Conservation (phyloP, 2,888 invertebrate genomes). For the Pyralis farinalis region DNA sequence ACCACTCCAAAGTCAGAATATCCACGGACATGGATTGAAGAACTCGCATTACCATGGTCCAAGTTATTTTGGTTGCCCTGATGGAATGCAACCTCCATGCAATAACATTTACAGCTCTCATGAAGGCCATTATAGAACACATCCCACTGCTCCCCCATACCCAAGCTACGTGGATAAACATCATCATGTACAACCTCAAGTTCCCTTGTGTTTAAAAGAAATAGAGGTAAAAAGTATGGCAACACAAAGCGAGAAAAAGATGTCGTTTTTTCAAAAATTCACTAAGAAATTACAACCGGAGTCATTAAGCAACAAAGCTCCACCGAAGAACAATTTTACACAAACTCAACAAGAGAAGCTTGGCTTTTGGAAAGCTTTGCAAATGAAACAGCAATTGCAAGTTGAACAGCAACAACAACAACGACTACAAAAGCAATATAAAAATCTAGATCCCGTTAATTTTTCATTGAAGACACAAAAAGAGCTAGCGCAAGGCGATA, state of each 20-base stretch:
- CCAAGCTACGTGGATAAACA: conserved; percentile 29
- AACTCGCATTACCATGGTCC: conserved; percentile 3
- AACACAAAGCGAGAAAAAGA: conserved; percentile 62
- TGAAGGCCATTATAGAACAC: conserved; percentile 21
- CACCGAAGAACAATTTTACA: conserved; percentile 30
- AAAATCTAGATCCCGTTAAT: conserved; percentile 30
- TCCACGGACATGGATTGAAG: conserved; percentile 6
- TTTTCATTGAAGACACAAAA: conserved; percentile 48
- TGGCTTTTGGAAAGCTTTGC: conserved; percentile 44
- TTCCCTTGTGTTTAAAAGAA: conserved; percentile 62
- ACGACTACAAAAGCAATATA: conserved; percentile 21
- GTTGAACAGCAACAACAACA: neutral
- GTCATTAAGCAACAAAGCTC: conserved; percentile 8
- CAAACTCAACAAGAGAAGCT: conserved; percentile 30
- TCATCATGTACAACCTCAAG: conserved; percentile 36
- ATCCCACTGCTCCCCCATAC: conserved; percentile 25
- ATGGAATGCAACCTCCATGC: conserved; percentile 1
- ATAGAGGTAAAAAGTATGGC: conserved; percentile 67
- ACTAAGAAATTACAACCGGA: conserved; percentile 40
- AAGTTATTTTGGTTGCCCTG: conserved; percentile 8
- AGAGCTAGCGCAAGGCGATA: conserved; percentile 47
- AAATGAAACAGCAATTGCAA: conserved; percentile 32
- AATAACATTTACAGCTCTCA: conserved; percentile 9
- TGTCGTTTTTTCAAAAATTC: conserved; percentile 53
- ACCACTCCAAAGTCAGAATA: conserved; percentile 17